phyloP scores from a whole-genome alignment of 2,888 invertebrate genomes.

The Amblyjoppa proteus region DNA sequence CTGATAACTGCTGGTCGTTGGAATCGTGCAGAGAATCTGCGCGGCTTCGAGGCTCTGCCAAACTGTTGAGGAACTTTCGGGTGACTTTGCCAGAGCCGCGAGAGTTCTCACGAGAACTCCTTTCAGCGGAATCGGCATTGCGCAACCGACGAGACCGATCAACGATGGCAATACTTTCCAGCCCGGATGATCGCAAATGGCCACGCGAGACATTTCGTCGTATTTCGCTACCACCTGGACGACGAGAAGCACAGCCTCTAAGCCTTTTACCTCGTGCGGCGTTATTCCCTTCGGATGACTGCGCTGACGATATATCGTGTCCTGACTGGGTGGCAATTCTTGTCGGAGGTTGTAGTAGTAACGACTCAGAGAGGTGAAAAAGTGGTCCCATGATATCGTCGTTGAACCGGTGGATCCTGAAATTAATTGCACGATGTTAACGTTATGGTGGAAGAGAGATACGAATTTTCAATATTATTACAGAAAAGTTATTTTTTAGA shows the following conservation, averaged over 20 bases:
- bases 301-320: constrained; percentile 88
- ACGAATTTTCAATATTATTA: neutral
- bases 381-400: constrained; percentile 93
- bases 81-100: constrained; percentile 92
- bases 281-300: constrained; percentile 89
- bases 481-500: no score
- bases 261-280: constrained; percentile 93
- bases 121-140: constrained; percentile 94
- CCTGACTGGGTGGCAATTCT: constrained; percentile 88
- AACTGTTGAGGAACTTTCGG: constrained; percentile 91
- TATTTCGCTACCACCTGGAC: constrained; percentile 92
- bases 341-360: constrained; percentile 91
- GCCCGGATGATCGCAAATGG: constrained; percentile 94
- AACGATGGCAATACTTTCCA: constrained; percentile 94
- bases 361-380: constrained; percentile 91
- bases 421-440: constrained; percentile 18
- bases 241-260: constrained; percentile 92
- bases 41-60: constrained; percentile 95
- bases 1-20: constrained; percentile 88
- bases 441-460: neutral
- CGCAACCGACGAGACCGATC: constrained; percentile 94
- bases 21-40: constrained; percentile 91
- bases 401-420: constrained; percentile 84
- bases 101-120: constrained; percentile 92
- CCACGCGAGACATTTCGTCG: constrained; percentile 92